These are phyloP conservation scores for Patiria pectinifera DNA, from an alignment of 53 echinoderm and acorn worm genomes.

Conservation along the genomic window DNA sequence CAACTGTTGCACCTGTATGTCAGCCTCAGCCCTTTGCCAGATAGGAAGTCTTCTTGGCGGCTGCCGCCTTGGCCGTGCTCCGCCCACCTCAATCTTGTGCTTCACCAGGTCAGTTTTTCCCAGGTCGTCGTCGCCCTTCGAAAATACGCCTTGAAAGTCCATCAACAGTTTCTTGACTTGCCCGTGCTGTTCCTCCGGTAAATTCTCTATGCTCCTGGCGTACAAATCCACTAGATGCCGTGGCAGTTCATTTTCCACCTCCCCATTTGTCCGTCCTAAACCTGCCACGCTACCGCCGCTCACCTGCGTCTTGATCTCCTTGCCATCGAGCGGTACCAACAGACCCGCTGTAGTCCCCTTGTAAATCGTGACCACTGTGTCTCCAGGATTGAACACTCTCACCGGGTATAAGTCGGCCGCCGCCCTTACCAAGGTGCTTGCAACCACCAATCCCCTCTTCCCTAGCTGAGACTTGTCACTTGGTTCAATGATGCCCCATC, in stretches of 20 bases:
- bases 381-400: not conserved
- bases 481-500: slow-evolving; percentile 7
- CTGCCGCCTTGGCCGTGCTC: too few relatives aligned
- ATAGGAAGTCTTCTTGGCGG: too few relatives aligned
- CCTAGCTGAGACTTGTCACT: not conserved
- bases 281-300: not conserved
- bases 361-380: too few relatives aligned
- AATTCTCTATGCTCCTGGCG: not conserved
- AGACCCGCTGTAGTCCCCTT: too few relatives aligned
- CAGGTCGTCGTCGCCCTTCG: too few relatives aligned
- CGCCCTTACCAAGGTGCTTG: not conserved
- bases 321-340: too few relatives aligned
- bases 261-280: not conserved
- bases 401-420: not conserved
- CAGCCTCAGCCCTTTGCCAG: too few relatives aligned
- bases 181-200: not conserved
- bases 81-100: too few relatives aligned
- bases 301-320: too few relatives aligned
- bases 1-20: too few relatives aligned
- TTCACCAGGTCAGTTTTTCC: too few relatives aligned
- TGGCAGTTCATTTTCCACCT: not conserved
- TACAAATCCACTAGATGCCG: slow-evolving; percentile 9
- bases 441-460: not conserved
- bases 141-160: not conserved
- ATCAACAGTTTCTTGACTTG: not conserved